phyloP scores from a whole-genome alignment of 1,140 invertebrate species.

The Ectropis grisescens region DNA sequence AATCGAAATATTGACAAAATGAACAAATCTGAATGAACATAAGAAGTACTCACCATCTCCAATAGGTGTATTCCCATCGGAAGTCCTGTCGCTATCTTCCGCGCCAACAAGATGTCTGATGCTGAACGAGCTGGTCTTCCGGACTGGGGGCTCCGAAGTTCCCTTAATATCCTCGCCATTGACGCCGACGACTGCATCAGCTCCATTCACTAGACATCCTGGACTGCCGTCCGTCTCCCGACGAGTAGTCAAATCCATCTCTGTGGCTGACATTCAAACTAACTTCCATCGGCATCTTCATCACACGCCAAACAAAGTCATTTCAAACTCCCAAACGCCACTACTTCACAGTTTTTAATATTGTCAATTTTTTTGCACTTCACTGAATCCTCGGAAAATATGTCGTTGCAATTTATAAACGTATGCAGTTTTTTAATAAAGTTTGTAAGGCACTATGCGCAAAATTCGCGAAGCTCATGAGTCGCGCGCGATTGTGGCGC shows the following conservation, averaged over 20 bases:
- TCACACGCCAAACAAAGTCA: constrained; percentile 4
- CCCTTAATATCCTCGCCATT: too few species aligned
- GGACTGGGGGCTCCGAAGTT: constrained; percentile 23
- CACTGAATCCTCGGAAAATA: too few species aligned
- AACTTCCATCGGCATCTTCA: constrained; percentile 7
- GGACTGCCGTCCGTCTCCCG: constrained; percentile 25
- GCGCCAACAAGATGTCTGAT: constrained; percentile 49
- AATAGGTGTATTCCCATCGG: constrained; percentile 36
- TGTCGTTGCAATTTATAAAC: too few species aligned
- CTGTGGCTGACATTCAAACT: constrained; percentile 7
- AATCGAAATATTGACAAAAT: too few species aligned
- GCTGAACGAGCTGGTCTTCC: constrained; percentile 48
- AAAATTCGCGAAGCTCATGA: constrained; percentile 18
- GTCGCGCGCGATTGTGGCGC: constrained; percentile 47
- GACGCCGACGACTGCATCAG: too few species aligned
- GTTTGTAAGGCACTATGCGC: constrained; percentile 4
- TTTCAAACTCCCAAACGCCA: constrained; percentile 1
- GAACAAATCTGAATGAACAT: too few species aligned
- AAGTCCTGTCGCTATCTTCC: constrained; percentile 33
- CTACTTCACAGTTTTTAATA: too few species aligned
- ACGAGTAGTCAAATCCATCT: constrained; percentile 60
- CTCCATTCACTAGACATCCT: too few species aligned
- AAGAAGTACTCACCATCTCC: constrained; percentile 52
- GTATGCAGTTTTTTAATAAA: too few species aligned
- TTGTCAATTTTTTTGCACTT: too few species aligned